Evolutionary conservation across 2,888 invertebrate species (phyloP).

Genomic region (Patella pellucida): DNA sequence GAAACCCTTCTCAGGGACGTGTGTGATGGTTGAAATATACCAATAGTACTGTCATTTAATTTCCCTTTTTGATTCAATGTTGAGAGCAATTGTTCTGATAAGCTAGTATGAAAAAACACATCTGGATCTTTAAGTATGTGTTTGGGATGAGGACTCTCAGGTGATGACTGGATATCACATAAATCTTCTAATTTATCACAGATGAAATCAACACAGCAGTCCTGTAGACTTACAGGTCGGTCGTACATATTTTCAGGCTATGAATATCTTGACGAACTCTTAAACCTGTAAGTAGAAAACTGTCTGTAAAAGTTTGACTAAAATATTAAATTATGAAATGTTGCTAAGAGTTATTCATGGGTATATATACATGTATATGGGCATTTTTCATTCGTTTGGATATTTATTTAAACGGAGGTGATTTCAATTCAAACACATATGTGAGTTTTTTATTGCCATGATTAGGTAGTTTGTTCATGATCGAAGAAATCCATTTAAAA

Average conservation of each 20-base stretch:
- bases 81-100: conserved; percentile 70
- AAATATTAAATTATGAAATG: no score
- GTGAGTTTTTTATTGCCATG: no score
- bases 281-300: no score
- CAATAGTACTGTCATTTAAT: conserved; percentile 77
- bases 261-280: no score
- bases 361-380: no score
- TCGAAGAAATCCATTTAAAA: no score
- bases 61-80: conserved; percentile 75
- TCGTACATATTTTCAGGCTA: conserved; percentile 74
- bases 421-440: no score
- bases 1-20: conserved; percentile 77
- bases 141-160: conserved; percentile 42
- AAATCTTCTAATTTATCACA: conserved; percentile 77
- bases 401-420: no score
- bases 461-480: no score
- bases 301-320: no score
- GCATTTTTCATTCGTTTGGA: no score
- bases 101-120: conserved; percentile 61
- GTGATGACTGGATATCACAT: conserved; percentile 64
- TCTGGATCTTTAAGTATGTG: conserved; percentile 61
- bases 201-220: conserved; percentile 78
- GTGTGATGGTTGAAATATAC: conserved; percentile 76
- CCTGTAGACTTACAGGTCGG: conserved; percentile 77
- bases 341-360: no score